Conservation (phyloP, 1,140 invertebrate genomes). For the Zaprionus ghesquierei region DNA sequence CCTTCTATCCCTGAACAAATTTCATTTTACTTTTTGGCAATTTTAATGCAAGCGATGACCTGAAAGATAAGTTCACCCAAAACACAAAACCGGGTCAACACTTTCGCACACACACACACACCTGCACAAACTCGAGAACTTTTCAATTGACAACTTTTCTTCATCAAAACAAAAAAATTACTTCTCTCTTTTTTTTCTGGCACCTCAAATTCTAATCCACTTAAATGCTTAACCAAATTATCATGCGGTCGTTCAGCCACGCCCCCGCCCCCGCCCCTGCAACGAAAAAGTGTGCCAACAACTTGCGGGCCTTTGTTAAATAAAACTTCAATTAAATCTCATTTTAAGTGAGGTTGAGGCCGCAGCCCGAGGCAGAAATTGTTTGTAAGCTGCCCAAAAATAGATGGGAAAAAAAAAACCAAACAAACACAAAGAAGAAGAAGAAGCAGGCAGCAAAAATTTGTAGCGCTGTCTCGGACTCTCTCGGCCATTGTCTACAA, state of each 20-base stretch:
- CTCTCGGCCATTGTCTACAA: slow-evolving; percentile 65
- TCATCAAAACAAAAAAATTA: slow-evolving; percentile 28
- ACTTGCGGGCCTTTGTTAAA: slow-evolving; percentile 56
- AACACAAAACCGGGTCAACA: slow-evolving; percentile 20
- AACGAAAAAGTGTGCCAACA: slow-evolving; percentile 35
- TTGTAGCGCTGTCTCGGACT: slow-evolving; percentile 15
- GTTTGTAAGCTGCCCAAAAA: slow-evolving; percentile 53
- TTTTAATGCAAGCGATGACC: slow-evolving; percentile 59
- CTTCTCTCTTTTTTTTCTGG: slow-evolving; percentile 34
- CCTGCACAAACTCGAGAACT: slow-evolving; percentile 41
- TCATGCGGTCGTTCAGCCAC: slow-evolving; percentile 47
- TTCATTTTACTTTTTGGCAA: slow-evolving; percentile 19
- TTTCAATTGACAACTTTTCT: slow-evolving; percentile 75
- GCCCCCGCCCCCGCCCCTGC: slow-evolving; percentile 13
- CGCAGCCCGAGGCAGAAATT: slow-evolving; percentile 49
- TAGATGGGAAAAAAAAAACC: slow-evolving; percentile 35
- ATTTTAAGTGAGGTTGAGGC: slow-evolving; percentile 49
- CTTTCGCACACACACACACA: slow-evolving; percentile 21
- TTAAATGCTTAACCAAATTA: slow-evolving; percentile 79
- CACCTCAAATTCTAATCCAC: slow-evolving; percentile 79
- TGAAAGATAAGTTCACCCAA: slow-evolving; percentile 48
- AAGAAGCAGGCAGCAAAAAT: too few species aligned
- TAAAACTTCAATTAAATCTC: slow-evolving; percentile 78
- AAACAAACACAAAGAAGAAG: too few species aligned
- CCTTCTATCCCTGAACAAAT: slow-evolving; percentile 8